Evolutionary conservation across 2,797 vertebrate species (phyloP).

Genomic region (Bryconaethiops microstoma): DNA sequence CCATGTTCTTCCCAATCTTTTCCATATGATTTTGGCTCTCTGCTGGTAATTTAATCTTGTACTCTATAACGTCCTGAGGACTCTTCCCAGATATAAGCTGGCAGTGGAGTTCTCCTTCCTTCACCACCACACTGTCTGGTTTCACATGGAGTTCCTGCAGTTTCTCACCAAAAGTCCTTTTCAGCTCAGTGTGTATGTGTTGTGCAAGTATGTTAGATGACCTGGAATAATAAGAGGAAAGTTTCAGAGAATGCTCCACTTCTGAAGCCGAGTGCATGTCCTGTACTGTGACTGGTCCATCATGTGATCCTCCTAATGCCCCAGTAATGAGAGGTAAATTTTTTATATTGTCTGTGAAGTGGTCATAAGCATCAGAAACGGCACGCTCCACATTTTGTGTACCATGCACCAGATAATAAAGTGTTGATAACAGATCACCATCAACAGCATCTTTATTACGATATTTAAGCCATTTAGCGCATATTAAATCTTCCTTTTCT

Average conservation of each 20-base stretch:
- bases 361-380: not conserved
- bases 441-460: not conserved
- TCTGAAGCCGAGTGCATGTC: slow-evolving; percentile 50
- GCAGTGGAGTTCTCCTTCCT: slow-evolving; percentile 50
- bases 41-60: slow-evolving; percentile 25
- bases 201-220: not conserved
- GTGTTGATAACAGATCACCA: not conserved
- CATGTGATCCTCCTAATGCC: slow-evolving; percentile 43
- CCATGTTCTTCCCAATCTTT: slow-evolving; percentile 32
- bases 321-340: not conserved
- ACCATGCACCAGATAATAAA: not conserved
- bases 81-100: slow-evolving; percentile 25
- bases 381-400: too few relatives aligned
- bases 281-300: slow-evolving; percentile 12
- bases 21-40: slow-evolving; percentile 49
- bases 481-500: accelerated
- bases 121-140: slow-evolving; percentile 42
- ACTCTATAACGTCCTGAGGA: slow-evolving; percentile 25
- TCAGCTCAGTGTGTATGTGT: slow-evolving; percentile 43
- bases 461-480: not conserved
- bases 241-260: slow-evolving; percentile 56
- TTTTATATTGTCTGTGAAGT: not conserved
- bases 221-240: slow-evolving; percentile 51
- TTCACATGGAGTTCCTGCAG: slow-evolving; percentile 30
- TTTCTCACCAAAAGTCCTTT: slow-evolving; percentile 39